phyloP scores from a whole-genome alignment of 2,888 invertebrate genomes.

The Glyphotaelius pellucidus region DNA sequence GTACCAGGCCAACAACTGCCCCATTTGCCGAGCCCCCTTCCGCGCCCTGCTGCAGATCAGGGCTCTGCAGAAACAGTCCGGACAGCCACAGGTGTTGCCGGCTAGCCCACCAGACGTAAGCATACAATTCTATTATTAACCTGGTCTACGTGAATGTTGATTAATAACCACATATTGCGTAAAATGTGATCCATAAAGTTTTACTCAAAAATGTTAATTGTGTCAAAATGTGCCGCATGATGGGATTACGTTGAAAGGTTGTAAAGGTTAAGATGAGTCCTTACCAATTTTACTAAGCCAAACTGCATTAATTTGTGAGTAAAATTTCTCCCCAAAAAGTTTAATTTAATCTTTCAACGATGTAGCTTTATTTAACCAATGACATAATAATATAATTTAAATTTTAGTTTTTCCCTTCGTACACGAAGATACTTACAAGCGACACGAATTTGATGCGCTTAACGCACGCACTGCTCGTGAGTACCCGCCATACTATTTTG shows the following conservation, averaged over 20 bases:
- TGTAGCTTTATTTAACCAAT: neutral
- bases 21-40: conserved; percentile 99
- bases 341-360: neutral
- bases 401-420: too few relatives aligned
- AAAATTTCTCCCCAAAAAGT: neutral
- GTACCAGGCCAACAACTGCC: conserved; percentile 99
- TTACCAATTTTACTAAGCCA: conserved; percentile 10
- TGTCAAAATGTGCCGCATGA: too few relatives aligned
- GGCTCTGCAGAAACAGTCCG: conserved; percentile 88
- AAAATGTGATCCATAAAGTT: too few relatives aligned
- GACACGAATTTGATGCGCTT: too few relatives aligned
- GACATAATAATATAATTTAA: neutral
- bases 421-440: too few relatives aligned
- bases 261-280: neutral
- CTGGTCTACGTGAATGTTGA: too few relatives aligned
- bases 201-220: too few relatives aligned
- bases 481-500: too few relatives aligned
- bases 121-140: conserved; percentile 58
- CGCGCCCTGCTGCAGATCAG: conserved; percentile 96
- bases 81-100: conserved; percentile 75
- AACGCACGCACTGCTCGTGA: too few relatives aligned
- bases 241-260: too few relatives aligned
- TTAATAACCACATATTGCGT: too few relatives aligned
- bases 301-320: neutral
- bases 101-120: conserved; percentile 82